phyloP scores from a whole-genome alignment of 2,113 vertebrate species.

The Regulus satrapa region DNA sequence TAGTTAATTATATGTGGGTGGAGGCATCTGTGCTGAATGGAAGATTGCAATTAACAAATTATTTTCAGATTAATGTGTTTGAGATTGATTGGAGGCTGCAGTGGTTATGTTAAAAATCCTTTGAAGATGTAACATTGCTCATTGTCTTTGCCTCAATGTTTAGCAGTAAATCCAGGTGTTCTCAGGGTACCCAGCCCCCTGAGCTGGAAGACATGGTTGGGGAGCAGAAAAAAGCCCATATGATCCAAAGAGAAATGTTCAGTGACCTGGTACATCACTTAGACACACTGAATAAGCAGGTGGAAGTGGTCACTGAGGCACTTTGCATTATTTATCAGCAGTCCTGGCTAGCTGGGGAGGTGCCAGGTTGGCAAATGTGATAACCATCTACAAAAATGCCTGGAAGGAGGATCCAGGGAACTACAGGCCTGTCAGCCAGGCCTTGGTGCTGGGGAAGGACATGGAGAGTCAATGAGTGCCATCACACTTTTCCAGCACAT shows the following conservation, averaged over 20 bases:
- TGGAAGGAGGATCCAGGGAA: background rate
- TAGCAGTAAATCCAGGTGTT: background rate
- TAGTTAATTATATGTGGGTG: fast-evolving
- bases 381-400: background rate
- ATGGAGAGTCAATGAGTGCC: background rate
- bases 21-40: fast-evolving
- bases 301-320: background rate
- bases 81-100: background rate
- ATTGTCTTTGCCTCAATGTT: background rate
- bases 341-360: background rate
- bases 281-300: background rate
- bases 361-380: background rate
- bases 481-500: too few species aligned
- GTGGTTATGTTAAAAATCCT: background rate
- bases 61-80: background rate
- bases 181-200: background rate
- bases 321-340: background rate
- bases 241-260: background rate
- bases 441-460: background rate
- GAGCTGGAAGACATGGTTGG: background rate
- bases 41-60: background rate
- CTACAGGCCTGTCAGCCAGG: background rate
- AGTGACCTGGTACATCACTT: background rate
- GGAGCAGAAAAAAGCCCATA: background rate
- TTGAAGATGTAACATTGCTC: background rate